These are phyloP conservation scores for Plecturocebus donacophilus DNA, from an alignment of 2,113 vertebrate species.

Conservation along the genomic window DNA sequence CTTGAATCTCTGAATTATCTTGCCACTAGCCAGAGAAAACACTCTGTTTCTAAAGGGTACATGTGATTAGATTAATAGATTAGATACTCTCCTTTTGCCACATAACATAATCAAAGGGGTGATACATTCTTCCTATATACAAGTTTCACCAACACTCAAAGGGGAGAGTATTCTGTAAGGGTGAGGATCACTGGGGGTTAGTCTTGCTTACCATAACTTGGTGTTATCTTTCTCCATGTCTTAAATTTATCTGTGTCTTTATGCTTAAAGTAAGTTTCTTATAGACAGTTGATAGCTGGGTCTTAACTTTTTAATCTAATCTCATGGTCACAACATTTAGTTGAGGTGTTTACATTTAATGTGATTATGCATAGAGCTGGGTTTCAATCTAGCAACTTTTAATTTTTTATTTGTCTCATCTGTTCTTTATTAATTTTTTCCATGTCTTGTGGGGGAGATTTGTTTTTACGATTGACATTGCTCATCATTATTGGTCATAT, in stretches of 20 bases:
- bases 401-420: not conserved
- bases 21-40: not conserved
- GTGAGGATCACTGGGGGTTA: not conserved
- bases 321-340: not conserved
- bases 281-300: not conserved
- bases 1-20: slow-evolving; percentile 7
- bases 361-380: not conserved
- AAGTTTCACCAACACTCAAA: not conserved
- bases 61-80: not conserved
- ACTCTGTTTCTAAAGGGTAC: not conserved
- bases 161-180: not conserved
- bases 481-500: not conserved
- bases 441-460: not conserved
- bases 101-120: not conserved
- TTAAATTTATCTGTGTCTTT: not conserved
- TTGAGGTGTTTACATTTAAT: not conserved
- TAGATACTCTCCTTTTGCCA: not conserved
- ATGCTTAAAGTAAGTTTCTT: not conserved
- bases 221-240: not conserved
- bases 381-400: not conserved
- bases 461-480: not conserved
- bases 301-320: not conserved
- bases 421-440: not conserved
- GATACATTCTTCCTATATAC: not conserved
- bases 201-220: not conserved